Evolutionary conservation across 92 coral and sea anemone genomes (phyloP), one percentile per base, ranked within the genome.

Genomic region (Nematostella vectensis): DNA sequence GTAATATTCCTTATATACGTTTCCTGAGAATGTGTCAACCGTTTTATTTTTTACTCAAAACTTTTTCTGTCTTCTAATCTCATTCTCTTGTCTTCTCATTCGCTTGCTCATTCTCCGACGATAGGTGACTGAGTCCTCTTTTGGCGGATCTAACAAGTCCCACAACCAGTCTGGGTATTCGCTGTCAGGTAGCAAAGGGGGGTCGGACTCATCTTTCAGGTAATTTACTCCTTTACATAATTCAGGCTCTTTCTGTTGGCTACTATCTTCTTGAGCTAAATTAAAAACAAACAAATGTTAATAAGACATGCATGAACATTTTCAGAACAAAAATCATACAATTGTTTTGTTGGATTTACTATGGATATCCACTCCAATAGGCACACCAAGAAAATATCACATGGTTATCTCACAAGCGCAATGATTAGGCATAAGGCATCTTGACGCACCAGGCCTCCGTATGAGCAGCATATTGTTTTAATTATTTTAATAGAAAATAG

Each of bases 131-230:
- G 75, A 48, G 4, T 64, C 72, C 11, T 74, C 75, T 19, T 71
- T 63, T 31, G 55, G 25, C 4, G 88, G 80, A 39, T 68, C 75
- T 48, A 65, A 61, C 22, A 80, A 69, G 25, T 71, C 65, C 95
- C 95, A 85, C 29, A 85, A 53, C 95, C 95, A 85, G 22, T 80
- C 81, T 1, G 95, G 95, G 23, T 85, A 85, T 25, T 85, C 83
- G 54, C 58, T 67, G 59, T 85, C 95, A 15, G 88, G 71, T 22
- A 85, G 57, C 25, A 85, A 59, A n/a, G 84, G 81, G 0, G 88
- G 95, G 23, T 85, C 95, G 2, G 57, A 36, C 16, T 84, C 95
- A 22, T 85, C 88, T 62, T 85, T 85, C 23, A 85, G 70, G 48
- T 85, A 76, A 39, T 85, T 85, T 12, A 85, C 47, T 10, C 95